These are phyloP conservation scores for Simalia tracyae DNA, from an alignment of 2,797 vertebrate species.

Conservation along the genomic window DNA sequence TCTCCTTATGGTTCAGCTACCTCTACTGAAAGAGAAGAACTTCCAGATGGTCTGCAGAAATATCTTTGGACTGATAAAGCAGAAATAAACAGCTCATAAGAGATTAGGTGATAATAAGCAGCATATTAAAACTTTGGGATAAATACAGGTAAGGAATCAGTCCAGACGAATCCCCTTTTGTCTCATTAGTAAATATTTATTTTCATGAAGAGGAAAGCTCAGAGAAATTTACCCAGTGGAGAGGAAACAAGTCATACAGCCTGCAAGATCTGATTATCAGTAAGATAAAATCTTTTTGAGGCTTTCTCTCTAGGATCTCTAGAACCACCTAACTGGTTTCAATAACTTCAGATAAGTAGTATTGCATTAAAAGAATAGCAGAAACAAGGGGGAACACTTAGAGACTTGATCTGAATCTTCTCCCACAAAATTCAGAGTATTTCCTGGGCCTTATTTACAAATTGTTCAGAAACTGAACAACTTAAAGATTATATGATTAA, in stretches of 20 bases:
- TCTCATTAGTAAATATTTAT: background rate
- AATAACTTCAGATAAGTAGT: too few relatives aligned
- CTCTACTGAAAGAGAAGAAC: background rate
- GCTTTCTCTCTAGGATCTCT: too few relatives aligned
- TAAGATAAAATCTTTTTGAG: background rate
- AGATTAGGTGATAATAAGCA: background rate
- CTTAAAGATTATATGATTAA: too few relatives aligned
- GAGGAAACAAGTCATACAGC: background rate
- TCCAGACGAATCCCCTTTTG: background rate
- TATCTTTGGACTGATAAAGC: background rate
- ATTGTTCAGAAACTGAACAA: too few relatives aligned
- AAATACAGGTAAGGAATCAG: background rate
- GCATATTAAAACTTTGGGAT: background rate
- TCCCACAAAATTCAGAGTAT: too few relatives aligned
- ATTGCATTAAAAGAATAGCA: too few relatives aligned
- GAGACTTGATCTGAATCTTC: too few relatives aligned
- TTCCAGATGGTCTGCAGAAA: background rate
- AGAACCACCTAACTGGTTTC: too few relatives aligned
- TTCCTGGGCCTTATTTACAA: too few relatives aligned
- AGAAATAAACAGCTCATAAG: background rate
- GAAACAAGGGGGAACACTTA: too few relatives aligned
- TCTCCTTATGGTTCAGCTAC: background rate
- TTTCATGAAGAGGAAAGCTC: background rate
- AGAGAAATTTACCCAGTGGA: background rate
- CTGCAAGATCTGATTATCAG: background rate